Percentiles rank a stretch among this genome's conserved stretches.
Conservation (phyloP, 1,140 invertebrate genomes). For the Thaumetopoea pityocampa region DNA sequence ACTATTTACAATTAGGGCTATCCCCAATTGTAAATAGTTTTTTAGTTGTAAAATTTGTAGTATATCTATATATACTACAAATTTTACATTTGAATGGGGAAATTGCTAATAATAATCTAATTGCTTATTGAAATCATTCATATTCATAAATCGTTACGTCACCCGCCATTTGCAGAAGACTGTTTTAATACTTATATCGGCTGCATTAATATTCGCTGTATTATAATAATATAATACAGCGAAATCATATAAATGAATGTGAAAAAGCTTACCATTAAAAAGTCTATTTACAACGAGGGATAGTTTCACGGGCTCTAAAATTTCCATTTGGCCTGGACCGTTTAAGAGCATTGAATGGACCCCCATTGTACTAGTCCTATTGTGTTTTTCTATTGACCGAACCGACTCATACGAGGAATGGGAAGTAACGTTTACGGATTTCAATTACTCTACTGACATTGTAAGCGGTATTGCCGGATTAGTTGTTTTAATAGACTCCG, state of each 20-base stretch:
- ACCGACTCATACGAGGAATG: constrained; percentile 31
- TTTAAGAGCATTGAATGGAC: constrained; percentile 41
- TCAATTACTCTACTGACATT: constrained; percentile 38
- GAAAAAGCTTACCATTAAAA: constrained; percentile 15
- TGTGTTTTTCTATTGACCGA: constrained; percentile 45
- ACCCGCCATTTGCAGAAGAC: too few species aligned
- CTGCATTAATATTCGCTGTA: too few species aligned
- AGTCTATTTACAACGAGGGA: constrained; percentile 25
- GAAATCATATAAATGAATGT: neutral
- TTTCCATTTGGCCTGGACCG: constrained; percentile 38
- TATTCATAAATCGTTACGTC: too few species aligned
- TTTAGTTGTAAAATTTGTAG: too few species aligned
- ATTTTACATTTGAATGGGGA: too few species aligned
- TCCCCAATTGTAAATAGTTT: too few species aligned
- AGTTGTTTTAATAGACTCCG: constrained; percentile 27
- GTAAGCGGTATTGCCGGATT: constrained; percentile 23
- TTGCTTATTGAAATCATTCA: too few species aligned
- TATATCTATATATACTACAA: too few species aligned
- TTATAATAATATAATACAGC: too few species aligned
- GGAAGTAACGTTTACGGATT: constrained; percentile 31
- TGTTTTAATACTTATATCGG: too few species aligned
- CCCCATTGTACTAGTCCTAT: constrained; percentile 34
- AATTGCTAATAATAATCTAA: too few species aligned
- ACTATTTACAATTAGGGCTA: too few species aligned
- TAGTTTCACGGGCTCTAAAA: constrained; percentile 36